A percentile compares a stretch with the other conserved stretches of the same genome.
These are phyloP conservation scores for Pygathrix nemaeus DNA, from an alignment of 2,113 vertebrate genomes.

Conservation along the genomic window DNA sequence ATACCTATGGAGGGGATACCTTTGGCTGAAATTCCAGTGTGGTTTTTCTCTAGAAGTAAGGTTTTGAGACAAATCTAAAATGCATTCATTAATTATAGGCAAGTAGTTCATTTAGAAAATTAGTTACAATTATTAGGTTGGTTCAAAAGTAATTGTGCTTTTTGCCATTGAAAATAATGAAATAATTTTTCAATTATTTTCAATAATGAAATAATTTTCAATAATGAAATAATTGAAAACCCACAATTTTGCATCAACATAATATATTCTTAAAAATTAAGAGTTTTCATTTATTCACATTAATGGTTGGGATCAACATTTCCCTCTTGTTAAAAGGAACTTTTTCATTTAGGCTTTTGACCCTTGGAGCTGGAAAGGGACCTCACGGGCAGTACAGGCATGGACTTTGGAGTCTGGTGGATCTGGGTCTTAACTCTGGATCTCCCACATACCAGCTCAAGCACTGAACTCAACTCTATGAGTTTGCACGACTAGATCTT, in stretches of 20 bases:
- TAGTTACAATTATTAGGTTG: too few species aligned
- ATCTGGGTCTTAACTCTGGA: neutral
- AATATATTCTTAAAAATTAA: neutral
- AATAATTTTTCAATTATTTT: too few species aligned
- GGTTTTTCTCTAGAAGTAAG: neutral
- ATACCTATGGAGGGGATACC: neutral
- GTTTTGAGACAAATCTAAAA: neutral
- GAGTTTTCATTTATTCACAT: neutral
- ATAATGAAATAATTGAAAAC: too few species aligned
- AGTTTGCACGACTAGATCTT: neutral
- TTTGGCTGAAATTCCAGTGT: neutral
- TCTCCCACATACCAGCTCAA: neutral
- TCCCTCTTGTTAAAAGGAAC: neutral
- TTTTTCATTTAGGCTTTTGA: neutral
- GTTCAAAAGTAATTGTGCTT: too few species aligned
- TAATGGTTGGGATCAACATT: neutral
- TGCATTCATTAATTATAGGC: neutral
- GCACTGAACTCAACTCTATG: neutral
- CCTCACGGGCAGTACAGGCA: fast-evolving
- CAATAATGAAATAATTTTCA: too few species aligned
- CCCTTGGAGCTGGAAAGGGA: neutral
- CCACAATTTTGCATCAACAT: too few species aligned
- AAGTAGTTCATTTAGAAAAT: neutral
- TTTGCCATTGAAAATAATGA: too few species aligned
- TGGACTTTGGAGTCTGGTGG: neutral